A percentile compares a stretch with the other conserved stretches of the same genome.
These are phyloP conservation scores for Archivesica marissinica DNA, from an alignment of 1,140 invertebrate species.

Conservation along the genomic window DNA sequence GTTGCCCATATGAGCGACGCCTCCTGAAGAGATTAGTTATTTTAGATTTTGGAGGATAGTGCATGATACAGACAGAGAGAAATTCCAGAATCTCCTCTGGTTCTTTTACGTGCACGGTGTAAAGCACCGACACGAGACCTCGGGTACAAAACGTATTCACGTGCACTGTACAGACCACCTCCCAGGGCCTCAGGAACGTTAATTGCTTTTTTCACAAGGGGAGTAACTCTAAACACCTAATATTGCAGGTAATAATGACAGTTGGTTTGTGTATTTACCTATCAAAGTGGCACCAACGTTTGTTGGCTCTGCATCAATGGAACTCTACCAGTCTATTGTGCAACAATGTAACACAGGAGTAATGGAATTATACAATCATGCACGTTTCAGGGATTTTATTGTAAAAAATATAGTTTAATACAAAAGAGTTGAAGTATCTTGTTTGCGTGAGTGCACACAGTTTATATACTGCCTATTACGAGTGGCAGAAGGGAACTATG, in stretches of 20 bases:
- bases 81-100: too few species aligned
- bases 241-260: constrained; percentile 32
- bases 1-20: too few species aligned
- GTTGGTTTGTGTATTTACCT: constrained; percentile 33
- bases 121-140: too few species aligned
- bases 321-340: neutral
- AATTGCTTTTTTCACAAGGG: constrained; percentile 18
- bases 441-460: too few species aligned
- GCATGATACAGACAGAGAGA: too few species aligned
- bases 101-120: too few species aligned
- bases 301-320: constrained; percentile 6
- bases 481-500: constrained; percentile 18
- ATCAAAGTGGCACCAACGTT: constrained; percentile 27
- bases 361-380: neutral
- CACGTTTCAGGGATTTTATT: neutral
- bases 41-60: too few species aligned
- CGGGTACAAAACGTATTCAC: too few species aligned
- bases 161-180: too few species aligned
- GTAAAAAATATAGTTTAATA: neutral
- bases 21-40: too few species aligned
- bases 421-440: too few species aligned
- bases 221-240: neutral
- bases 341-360: neutral
- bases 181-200: constrained; percentile 2
- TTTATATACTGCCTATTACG: neutral